Percentiles rank a stretch among this genome's conserved stretches.
phyloP scores from a whole-genome alignment of 1,140 invertebrate species.

The Mactra quadrangularis region DNA sequence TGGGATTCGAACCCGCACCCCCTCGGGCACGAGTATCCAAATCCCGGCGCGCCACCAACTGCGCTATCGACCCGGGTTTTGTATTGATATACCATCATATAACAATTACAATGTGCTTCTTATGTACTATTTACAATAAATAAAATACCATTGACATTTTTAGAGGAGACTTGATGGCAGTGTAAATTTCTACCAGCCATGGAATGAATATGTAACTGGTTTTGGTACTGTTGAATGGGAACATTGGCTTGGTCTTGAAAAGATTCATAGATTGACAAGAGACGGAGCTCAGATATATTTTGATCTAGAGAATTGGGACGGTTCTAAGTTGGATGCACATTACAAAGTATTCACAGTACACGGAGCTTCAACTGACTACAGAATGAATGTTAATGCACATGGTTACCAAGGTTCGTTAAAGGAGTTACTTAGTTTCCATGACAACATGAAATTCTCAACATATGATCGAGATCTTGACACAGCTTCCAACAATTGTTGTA shows the following conservation, averaged over 20 bases:
- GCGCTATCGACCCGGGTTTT: too few relatives aligned
- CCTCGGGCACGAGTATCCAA: too few relatives aligned
- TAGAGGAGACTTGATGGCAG: conserved; percentile 33
- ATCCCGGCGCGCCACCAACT: too few relatives aligned
- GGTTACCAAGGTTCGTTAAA: conserved; percentile 16
- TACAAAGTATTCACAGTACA: conserved; percentile 39
- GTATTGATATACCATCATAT: too few relatives aligned
- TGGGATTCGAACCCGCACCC: too few relatives aligned
- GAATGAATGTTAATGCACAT: conserved; percentile 20
- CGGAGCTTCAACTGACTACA: conserved; percentile 12
- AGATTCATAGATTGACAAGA: conserved; percentile 48
- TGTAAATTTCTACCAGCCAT: conserved; percentile 44
- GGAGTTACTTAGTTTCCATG: conserved; percentile 32
- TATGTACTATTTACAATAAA: too few relatives aligned
- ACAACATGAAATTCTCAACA: conserved; percentile 44
- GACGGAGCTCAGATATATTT: conserved; percentile 47
- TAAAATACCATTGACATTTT: too few relatives aligned
- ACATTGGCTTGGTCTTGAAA: conserved; percentile 52
- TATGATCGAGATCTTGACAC: conserved; percentile 32
- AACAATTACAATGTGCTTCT: too few relatives aligned
- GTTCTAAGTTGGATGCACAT: not conserved
- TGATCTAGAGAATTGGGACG: not conserved
- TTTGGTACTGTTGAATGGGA: conserved; percentile 30
- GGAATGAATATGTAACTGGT: conserved; percentile 46
- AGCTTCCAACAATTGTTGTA: not conserved